Conservation (phyloP, 2,888 invertebrate genomes). For the Xestoiulus laeticollis region DNA sequence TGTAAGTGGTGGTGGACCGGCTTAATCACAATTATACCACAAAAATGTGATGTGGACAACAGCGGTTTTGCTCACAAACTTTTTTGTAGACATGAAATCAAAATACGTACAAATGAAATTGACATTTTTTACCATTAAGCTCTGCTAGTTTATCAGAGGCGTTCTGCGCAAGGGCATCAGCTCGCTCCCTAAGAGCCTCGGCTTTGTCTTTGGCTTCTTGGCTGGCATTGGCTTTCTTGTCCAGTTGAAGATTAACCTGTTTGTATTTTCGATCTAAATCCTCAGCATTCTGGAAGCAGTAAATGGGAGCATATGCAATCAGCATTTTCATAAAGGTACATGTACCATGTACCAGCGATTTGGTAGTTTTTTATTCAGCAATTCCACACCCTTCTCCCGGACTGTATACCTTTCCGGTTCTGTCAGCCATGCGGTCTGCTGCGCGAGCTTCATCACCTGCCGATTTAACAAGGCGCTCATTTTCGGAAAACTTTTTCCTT, state of each 20-base stretch:
- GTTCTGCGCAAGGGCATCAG: slow-evolving; percentile 82
- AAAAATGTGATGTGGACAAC: no score
- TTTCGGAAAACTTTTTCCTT: slow-evolving; percentile 81
- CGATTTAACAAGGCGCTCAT: slow-evolving; percentile 81
- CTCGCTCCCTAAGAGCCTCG: slow-evolving; percentile 78
- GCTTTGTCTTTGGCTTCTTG: slow-evolving; percentile 82
- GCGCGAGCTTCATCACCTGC: slow-evolving; percentile 80
- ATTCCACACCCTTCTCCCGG: no score
- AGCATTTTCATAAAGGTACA: no score
- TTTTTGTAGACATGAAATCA: background rate
- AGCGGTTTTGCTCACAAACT: no score
- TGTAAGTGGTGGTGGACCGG: no score
- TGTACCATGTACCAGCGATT: no score
- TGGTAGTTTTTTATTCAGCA: no score
- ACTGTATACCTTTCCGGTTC: slow-evolving; percentile 60
- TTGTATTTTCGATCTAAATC: slow-evolving; percentile 76
- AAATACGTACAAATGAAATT: background rate
- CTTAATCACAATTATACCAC: no score
- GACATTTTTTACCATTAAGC: slow-evolving; percentile 68
- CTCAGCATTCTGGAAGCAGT: slow-evolving; percentile 52
- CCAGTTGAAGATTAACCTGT: slow-evolving; percentile 75
- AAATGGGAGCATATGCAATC: background rate
- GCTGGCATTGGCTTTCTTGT: slow-evolving; percentile 78
- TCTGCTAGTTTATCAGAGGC: slow-evolving; percentile 79
- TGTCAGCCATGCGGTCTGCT: slow-evolving; percentile 74